Base-by-base conservation (phyloP, 2,888 invertebrate genomes). In the Tetrapedia diversipes region DNA sequence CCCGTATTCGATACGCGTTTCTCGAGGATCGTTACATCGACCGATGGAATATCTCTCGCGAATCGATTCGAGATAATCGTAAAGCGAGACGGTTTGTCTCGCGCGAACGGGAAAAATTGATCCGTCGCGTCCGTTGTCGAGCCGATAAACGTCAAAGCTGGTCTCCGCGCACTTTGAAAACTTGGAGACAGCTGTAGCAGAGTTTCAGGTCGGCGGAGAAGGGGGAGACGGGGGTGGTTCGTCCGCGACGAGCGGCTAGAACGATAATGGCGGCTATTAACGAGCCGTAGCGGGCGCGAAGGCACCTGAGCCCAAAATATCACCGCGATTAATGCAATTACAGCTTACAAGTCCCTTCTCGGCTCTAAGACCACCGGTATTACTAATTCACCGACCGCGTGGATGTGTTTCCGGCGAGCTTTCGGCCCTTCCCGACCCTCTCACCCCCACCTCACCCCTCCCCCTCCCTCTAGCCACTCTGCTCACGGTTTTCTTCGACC, bases 401-500 rank as follows among this genome's bases (percentile, higher is more conserved):
- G 69, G 56, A 80, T 82, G 79, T 72, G 80, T 80, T 85, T 86
- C 80, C 83, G 75, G 60, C 82, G 68, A 63, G 41, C 41, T 56
- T 53, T 27, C 43, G 16, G n/a, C n/a, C n/a, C n/a, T n/a, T n/a
- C n/a, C n/a, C n/a, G n/a, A n/a, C n/a, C n/a, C n/a, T n/a, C n/a
- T n/a, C n/a, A 34, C 41, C 39, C 29, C 14, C 19, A 27, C 32
- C 34, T 19, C 39, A 16, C 27, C 43, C 16, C 49, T 19, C 57
- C 92, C 92, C 92, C 92, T 92, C 91, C 91, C 92, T 90, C 92
- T n/a, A 34, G 47, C 49, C 66, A n/a, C n/a, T n/a, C n/a, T n/a
- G n/a, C n/a, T 37, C 8, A 19, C 24, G 19, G 54, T 16, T 34
- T 11, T 8, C 34, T 19, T 16, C 34, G 22, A 32, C 53, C 34